Base-by-base conservation (phyloP, 2,797 vertebrate genomes). In the Epinephelus awoara region DNA sequence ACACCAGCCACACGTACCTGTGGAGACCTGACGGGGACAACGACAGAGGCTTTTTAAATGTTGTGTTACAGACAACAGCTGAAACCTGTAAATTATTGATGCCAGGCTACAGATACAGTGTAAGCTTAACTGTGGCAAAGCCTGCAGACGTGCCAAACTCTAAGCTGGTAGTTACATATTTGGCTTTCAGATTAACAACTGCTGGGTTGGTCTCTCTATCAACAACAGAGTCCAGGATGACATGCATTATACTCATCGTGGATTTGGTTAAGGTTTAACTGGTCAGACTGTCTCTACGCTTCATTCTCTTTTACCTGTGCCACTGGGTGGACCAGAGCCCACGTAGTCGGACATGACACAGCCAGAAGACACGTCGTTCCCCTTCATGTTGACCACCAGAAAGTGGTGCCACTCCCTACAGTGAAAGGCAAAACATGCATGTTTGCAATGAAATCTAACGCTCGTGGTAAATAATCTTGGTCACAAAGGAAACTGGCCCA, bases 351-450 rank as follows among this genome's bases (percentile, higher is more conserved):
- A 99, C 90, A 98, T 92, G 73, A 99, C 96, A 0, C 91, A 91
- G 23, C 98, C 98, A 0, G 96, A 97, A 57, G 92, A 88, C 54
- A 99, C 90, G 0, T 99, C 90, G 0, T 96, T 98, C 19, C 98
- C 98, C 62, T 97, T 99, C 97, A 99, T 97, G 94, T 99, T 99
- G 88, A 97, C 95, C 83, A 99, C 95, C 85, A 99, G 88, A 67
- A 98, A 99, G 85, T 99, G 98, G 79, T 99, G 98, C 98, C 98
- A 99, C 72, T 99, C 98, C 87, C 98, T 99, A 44, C 12, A n/a
- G 12, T 19, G 21, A 79, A 49, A 73, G 52, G 21, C 1, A 51
- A 14, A 47, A 47, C 17, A 47, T 34, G 6, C 7, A 34, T 34
- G 7, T 6, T 34, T 34, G 29, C 6, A 34, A 34, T 8, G 29